These are phyloP conservation scores for Platichthys stellatus DNA, from an alignment of 2,113 vertebrate genomes.

Conservation along the genomic window DNA sequence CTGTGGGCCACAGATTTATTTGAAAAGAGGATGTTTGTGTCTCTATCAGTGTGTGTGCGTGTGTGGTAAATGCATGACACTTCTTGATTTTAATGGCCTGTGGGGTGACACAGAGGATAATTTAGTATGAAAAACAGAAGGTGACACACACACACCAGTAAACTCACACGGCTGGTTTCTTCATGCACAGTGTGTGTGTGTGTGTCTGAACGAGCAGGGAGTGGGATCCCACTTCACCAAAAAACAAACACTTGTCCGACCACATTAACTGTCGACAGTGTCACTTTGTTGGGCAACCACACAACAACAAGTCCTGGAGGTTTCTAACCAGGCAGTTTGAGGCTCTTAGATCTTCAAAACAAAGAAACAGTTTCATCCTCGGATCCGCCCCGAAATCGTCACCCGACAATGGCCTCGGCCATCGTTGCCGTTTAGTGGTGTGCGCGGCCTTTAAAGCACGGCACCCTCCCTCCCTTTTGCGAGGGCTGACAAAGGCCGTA, in stretches of 20 bases:
- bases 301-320: slow-evolving; percentile 6
- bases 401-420: slow-evolving; percentile 24
- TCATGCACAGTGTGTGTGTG: slow-evolving; percentile 8
- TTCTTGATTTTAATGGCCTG: slow-evolving; percentile 38
- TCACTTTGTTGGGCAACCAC: slow-evolving; percentile 31
- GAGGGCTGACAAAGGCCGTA: slow-evolving; percentile 8
- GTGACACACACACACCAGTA: slow-evolving; percentile 47
- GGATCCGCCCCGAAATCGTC: slow-evolving; percentile 7
- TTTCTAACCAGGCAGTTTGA: not conserved
- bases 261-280: slow-evolving; percentile 36
- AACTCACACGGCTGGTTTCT: not conserved
- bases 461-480: not conserved
- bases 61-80: slow-evolving; percentile 48
- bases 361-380: slow-evolving; percentile 5
- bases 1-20: slow-evolving; percentile 53
- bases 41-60: not conserved
- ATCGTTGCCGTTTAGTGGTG: not conserved
- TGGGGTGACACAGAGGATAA: slow-evolving; percentile 43
- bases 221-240: slow-evolving; percentile 25
- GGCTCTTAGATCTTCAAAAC: not conserved
- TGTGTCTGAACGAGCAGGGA: slow-evolving; percentile 1
- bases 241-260: slow-evolving; percentile 32
- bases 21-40: slow-evolving; percentile 58
- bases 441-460: not conserved
- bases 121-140: slow-evolving; percentile 45